These are phyloP conservation scores for Hirtodrosophila confusa DNA, from an alignment of 2,888 invertebrate genomes.

Conservation along the genomic window DNA sequence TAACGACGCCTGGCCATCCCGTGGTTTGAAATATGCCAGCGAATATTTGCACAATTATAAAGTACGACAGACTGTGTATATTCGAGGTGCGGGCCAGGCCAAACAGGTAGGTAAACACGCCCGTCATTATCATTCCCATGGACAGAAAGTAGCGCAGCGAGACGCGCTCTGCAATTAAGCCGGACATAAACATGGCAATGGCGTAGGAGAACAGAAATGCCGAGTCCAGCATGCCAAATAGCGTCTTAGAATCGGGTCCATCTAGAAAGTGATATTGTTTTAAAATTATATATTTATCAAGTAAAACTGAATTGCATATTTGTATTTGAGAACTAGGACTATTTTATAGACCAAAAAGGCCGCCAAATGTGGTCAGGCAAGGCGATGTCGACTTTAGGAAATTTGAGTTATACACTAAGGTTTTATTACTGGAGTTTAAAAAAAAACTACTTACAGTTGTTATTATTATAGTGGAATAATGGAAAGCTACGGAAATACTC, in stretches of 20 bases:
- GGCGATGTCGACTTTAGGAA: no score
- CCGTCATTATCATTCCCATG: slow-evolving; percentile 94
- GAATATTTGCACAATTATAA: slow-evolving; percentile 92
- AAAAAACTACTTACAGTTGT: no score
- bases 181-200: slow-evolving; percentile 94
- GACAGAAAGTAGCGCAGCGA: slow-evolving; percentile 96
- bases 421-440: no score
- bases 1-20: slow-evolving; percentile 97
- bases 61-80: slow-evolving; percentile 93
- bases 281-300: no score
- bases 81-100: slow-evolving; percentile 92
- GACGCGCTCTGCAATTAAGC: slow-evolving; percentile 95
- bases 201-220: slow-evolving; percentile 97
- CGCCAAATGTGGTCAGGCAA: no score
- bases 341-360: no score
- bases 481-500: no score
- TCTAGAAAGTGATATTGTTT: slow-evolving; percentile 84
- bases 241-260: slow-evolving; percentile 88
- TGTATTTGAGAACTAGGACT: no score
- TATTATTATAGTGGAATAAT: no score
- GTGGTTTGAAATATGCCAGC: slow-evolving; percentile 96
- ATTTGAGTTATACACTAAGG: no score
- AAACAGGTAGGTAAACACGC: slow-evolving; percentile 93
- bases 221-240: slow-evolving; percentile 95
- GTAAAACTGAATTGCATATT: no score